Conservation (phyloP, 2,113 vertebrate genomes). For the Indicator indicator region DNA sequence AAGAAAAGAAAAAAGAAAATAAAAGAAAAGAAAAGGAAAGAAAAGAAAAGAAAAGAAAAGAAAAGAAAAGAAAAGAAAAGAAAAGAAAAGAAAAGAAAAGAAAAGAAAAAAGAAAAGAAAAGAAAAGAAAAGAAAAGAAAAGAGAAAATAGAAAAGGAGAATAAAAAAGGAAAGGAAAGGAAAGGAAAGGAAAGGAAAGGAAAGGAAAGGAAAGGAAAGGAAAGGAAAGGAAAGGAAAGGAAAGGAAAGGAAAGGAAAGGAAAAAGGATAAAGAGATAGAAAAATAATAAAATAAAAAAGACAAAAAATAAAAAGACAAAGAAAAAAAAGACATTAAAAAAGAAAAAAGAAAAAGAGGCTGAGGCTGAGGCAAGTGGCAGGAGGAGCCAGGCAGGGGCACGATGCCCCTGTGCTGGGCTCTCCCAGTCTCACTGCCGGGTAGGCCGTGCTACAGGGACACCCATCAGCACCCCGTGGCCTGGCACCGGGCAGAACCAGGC, state of each 20-base stretch:
- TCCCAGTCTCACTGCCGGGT: neutral
- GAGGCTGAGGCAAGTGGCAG: neutral
- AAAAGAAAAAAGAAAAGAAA: too few relatives aligned
- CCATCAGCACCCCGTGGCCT: neutral
- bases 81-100: too few relatives aligned
- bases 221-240: too few relatives aligned
- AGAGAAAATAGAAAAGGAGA: too few relatives aligned
- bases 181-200: neutral
- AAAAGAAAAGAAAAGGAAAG: neutral
- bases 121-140: neutral
- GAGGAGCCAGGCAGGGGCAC: neutral
- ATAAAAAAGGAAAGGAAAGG: too few relatives aligned
- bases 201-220: neutral
- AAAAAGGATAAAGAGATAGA: too few relatives aligned
- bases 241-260: neutral
- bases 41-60: neutral
- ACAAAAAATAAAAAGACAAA: too few relatives aligned
- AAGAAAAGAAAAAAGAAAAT: accelerated
- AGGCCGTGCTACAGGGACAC: neutral
- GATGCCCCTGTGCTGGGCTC: neutral
- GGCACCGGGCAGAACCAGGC: neutral
- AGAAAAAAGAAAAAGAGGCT: accelerated
- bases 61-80: neutral
- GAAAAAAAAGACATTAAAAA: too few relatives aligned
- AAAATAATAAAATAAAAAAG: too few relatives aligned